Evolutionary conservation across 2,888 invertebrate species (phyloP).

Genomic region (Bombyx huttoni): DNA sequence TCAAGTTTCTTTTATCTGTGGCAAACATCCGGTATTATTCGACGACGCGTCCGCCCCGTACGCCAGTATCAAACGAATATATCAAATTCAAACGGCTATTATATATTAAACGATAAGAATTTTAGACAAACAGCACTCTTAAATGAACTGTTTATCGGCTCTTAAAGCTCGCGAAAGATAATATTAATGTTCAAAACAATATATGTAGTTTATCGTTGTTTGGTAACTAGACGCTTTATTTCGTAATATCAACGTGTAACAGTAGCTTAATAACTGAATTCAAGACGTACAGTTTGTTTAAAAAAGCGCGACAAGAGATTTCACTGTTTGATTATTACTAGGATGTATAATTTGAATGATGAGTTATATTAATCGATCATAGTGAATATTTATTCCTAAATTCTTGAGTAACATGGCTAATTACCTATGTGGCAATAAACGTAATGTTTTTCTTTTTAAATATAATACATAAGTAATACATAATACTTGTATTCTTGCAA

Average conservation of each 20-base stretch:
- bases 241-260: slow-evolving; percentile 23
- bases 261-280: slow-evolving; percentile 1
- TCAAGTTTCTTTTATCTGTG: slow-evolving; percentile 54
- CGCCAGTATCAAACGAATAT: slow-evolving; percentile 35
- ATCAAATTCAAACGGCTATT: slow-evolving; percentile 6
- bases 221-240: slow-evolving; percentile 32
- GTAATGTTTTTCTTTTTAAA: not conserved
- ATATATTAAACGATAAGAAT: slow-evolving; percentile 21
- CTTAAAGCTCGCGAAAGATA: slow-evolving; percentile 38
- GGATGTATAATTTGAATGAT: not conserved
- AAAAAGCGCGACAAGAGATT: not conserved
- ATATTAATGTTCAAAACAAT: slow-evolving; percentile 39
- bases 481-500: no score
- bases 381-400: not conserved
- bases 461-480: no score
- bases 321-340: not conserved
- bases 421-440: not conserved
- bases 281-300: not conserved
- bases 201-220: slow-evolving; percentile 31
- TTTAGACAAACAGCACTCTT: slow-evolving; percentile 43
- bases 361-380: not conserved
- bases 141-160: slow-evolving; percentile 38
- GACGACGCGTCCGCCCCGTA: slow-evolving; percentile 32
- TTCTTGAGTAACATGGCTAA: not conserved
- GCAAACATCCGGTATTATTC: slow-evolving; percentile 59